Base-by-base conservation (phyloP, 2,113 vertebrate species). In the Cephalopholis sonnerati region DNA sequence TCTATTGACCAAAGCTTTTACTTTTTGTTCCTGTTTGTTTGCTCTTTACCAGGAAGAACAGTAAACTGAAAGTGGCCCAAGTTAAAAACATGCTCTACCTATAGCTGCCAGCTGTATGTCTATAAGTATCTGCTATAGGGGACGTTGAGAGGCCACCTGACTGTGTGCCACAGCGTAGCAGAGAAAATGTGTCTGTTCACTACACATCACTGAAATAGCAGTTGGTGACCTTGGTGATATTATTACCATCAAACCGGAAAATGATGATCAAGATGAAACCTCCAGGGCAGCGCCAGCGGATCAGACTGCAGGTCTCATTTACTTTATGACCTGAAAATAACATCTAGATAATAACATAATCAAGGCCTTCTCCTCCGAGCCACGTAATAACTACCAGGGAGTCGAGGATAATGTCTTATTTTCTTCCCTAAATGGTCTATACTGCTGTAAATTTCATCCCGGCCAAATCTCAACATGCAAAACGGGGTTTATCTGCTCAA, bases 1-100 rank as follows among this genome's bases (percentile, higher is more conserved):
- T 79, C n/a, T 66, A 4, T 41, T 50, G 12, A 44, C n/a, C 8
- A 59, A 50, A 9, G 17, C 54, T 69, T 66, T 70, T 76, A 16
- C 20, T 79, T 88, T 89, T 66, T 72, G 27, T 44, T 90, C 79
- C 76, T 81, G 81, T 89, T 79, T 80, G 41, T 83, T 84, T 72
- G 62, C 53, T 55, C 11, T 54, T 27, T 22, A 59, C 50, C 66
- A 22, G 20, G 72, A 65, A 66, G 53, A 39, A 17, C 5, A 7
- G 4, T 46, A 2, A 18, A 58, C 13, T 46, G 17, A 61, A 63
- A 32, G 7, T 7, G 24, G 17, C 7, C n/a, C 51, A 22, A 25
- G 10, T 58, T 25, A 3, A 46, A 75, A 66, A 62, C 27, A 11
- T 48, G 24, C 6, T n/a, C 50, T 25, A 36, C 70, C 17, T 62